A percentile compares a stretch with the other conserved stretches of the same genome.
phyloP scores from a whole-genome alignment of 2,113 vertebrate genomes.

The Lepidothrix coronata region DNA sequence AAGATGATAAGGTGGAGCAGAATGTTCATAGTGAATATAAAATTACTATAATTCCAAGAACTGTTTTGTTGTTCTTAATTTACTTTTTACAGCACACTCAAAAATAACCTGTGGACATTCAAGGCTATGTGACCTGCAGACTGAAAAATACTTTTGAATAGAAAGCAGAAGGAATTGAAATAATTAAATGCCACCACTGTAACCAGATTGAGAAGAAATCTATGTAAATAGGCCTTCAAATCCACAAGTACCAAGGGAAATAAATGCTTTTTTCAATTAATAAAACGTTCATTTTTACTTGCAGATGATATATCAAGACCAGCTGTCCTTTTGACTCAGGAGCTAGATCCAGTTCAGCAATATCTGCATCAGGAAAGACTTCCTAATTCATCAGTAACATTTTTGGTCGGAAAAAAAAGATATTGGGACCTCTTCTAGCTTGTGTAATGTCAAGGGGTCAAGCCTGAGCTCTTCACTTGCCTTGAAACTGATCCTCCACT shows the following conservation, averaged over 20 bases:
- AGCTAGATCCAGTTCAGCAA: neutral
- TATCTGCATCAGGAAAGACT: neutral
- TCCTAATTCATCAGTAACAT: neutral
- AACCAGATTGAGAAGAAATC: neutral
- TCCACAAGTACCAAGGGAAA: neutral
- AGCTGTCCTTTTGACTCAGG: neutral
- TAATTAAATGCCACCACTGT: neutral
- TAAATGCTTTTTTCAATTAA: neutral
- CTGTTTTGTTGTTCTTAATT: neutral
- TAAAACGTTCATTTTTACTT: neutral
- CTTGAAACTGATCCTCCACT: neutral
- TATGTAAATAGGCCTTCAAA: neutral
- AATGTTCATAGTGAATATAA: neutral
- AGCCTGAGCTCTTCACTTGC: neutral
- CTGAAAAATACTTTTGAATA: neutral
- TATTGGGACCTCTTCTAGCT: accelerated
- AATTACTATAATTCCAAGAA: neutral
- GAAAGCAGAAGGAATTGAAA: neutral
- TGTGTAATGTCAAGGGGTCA: neutral
- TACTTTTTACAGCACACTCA: neutral
- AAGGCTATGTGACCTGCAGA: neutral
- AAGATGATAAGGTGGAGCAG: neutral
- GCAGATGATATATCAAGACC: neutral
- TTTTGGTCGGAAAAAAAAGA: neutral
- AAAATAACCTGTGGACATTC: neutral